These are phyloP conservation scores for Diachrysia chrysitis DNA, from an alignment of 2,888 invertebrate genomes.

Conservation along the genomic window DNA sequence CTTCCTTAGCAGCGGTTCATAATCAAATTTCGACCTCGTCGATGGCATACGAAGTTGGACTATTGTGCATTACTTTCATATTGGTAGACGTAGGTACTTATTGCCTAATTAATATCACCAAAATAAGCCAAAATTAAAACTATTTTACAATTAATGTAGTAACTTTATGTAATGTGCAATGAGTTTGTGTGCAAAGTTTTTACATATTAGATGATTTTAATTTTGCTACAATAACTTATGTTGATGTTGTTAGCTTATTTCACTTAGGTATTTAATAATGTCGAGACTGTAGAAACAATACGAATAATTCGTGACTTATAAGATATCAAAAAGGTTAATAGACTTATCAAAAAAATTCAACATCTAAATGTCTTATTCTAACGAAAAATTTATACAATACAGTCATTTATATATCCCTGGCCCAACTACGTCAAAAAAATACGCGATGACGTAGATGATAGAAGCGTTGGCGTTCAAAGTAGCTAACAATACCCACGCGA, in stretches of 20 bases:
- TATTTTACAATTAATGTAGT: neutral
- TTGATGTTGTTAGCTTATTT: too few species aligned
- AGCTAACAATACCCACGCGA: slow-evolving; percentile 3
- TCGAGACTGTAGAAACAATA: too few species aligned
- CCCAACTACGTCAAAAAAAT: neutral
- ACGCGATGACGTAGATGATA: neutral
- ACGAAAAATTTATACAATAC: neutral
- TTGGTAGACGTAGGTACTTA: neutral
- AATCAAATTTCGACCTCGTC: too few species aligned
- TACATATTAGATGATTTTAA: neutral
- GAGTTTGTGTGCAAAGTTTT: neutral
- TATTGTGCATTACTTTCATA: neutral
- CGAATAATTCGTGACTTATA: too few species aligned
- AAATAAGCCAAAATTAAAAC: neutral
- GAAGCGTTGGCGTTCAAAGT: slow-evolving; percentile 1
- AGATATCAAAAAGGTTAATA: too few species aligned
- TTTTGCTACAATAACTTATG: neutral
- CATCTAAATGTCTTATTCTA: neutral
- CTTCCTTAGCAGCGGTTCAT: too few species aligned
- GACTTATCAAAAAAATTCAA: neutral
- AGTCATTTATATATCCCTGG: neutral
- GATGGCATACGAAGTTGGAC: neutral
- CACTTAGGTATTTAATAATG: too few species aligned
- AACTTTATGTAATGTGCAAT: neutral
- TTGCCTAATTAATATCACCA: neutral